Evolutionary conservation across 2,113 vertebrate species (phyloP), one percentile per base, ranked within the genome.

Genomic region (Patagioenas fasciata): DNA sequence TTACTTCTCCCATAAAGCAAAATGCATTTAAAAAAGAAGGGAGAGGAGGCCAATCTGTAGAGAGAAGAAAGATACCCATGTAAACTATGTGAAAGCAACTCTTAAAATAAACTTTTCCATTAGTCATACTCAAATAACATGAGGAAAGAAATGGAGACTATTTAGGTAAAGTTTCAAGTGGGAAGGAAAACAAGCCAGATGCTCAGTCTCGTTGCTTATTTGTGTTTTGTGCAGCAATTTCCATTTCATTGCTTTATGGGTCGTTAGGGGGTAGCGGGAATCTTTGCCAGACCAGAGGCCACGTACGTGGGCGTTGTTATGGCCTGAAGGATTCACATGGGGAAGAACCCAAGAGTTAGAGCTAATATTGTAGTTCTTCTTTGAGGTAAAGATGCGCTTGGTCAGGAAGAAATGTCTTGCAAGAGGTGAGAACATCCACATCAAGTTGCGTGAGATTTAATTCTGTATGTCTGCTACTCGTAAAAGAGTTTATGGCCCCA

Each of bases 81-180:
- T 21, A 53, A 60, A 79, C 79, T 72, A 84, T 29, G 25, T 29
- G 16, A 80, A 64, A 89, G 44, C 61, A 78, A 6, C 23, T 71
- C 48, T 84, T 84, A 73, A 80, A 75, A 82, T 82, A 78, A 69
- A 87, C 48, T 93, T 94, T 82, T 87, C 80, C 61, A 15, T 89
- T 89, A 75, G 48, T 89, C 80, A 56, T 71, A 7, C 9, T 71
- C 48, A n/a, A 48, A 34, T 70, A 92, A 83, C 42, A 42, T 1
- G 8, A 81, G 26, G 54, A 23, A 74, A 74, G 77, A 81, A 74
- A 28, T 16, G 10, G 47, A 50, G 73, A 9, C 48, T 64, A 1
- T 74, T 85, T 62, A 73, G 66, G 75, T 70, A 51, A 28, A 47
- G 47, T 64, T 79, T 89, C 25, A 80, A 71, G 60, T 75, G 60